phyloP scores from a whole-genome alignment of 2,797 vertebrate genomes.

The Sebastes vulpes region DNA sequence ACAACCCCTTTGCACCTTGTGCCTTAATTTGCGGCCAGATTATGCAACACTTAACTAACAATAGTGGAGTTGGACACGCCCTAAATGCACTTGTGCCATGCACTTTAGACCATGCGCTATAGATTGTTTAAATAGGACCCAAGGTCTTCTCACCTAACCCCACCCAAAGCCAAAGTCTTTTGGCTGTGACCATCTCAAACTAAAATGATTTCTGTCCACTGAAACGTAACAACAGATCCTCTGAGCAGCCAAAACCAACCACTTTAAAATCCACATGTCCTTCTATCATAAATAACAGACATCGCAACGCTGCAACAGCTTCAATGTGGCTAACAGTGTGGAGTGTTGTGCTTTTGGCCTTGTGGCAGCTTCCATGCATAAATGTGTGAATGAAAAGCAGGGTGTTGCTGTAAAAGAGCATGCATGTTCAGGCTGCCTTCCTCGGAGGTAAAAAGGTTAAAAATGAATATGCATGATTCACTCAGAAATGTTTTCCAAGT shows the following conservation, averaged over 20 bases:
- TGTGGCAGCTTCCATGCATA: slow-evolving; percentile 23
- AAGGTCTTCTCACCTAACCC: not conserved
- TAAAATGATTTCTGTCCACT: not conserved
- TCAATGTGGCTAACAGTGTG: not conserved
- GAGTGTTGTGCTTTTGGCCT: not conserved
- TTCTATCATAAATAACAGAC: not conserved
- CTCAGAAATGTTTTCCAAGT: not conserved
- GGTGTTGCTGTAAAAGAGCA: slow-evolving; percentile 1
- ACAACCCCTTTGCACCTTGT: too few species aligned
- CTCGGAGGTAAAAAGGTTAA: slow-evolving; percentile 31
- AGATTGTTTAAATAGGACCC: too few species aligned
- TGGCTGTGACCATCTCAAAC: not conserved
- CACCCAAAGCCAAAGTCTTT: not conserved
- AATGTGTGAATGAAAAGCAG: slow-evolving; percentile 47
- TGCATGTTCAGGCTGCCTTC: not conserved
- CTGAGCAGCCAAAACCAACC: not conserved
- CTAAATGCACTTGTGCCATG: too few species aligned
- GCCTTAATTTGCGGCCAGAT: too few species aligned
- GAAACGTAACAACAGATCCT: not conserved
- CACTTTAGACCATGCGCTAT: too few species aligned
- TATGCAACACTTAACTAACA: too few species aligned
- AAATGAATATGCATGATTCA: slow-evolving; percentile 52
- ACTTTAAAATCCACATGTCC: slow-evolving; percentile 2
- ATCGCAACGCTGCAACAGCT: not conserved
- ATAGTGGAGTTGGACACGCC: too few species aligned